Evolutionary conservation across 2,797 vertebrate species (phyloP), one percentile per base, ranked within the genome.

Genomic region (Zonotrichia albicollis): DNA sequence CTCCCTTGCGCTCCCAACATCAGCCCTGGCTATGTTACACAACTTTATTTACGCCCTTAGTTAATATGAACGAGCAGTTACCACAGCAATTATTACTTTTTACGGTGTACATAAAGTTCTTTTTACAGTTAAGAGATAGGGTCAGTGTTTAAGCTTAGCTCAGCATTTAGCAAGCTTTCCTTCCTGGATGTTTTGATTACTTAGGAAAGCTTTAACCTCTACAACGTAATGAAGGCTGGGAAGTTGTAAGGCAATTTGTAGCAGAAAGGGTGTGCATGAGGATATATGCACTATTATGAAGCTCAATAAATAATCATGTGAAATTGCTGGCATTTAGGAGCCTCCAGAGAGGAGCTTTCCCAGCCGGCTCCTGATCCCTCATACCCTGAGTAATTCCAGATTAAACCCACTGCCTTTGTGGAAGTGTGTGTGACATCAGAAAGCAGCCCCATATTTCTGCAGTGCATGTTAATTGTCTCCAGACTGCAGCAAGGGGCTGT

Each of bases 71-170:
- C 16, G 51, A 97, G 91, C 46, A 84, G 96, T 94, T 96, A 96
- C 91, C 88, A 94, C 84, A 92, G 92, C 71, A 96, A 97, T 98
- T 96, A 97, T 94, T 97, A 60, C 89, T 95, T 97, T 97, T 97
- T 97, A 97, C 13, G 42, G 96, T 87, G 76, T 75, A 82, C 89
- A 93, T 97, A 94, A 96, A 96, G 94, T 76, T 93, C 79, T 83
- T 82, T 89, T 85, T 95, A 91, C 88, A 89, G 84, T 96, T 91
- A 90, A 94, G 86, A 96, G 95, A 94, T 75, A 83, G 73, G 95
- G 97, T 97, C 96, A 96, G 70, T 68, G 80, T 95, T 97, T 88
- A 94, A 93, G 96, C 91, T 96, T 95, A 96, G 91, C 94, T 97
- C 90, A 96, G 96, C 91, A 83, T 94, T 93, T 95, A 96, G 94